phyloP scores from a whole-genome alignment of 2,888 invertebrate genomes.

The Acanthococcus lagerstroemiae region DNA sequence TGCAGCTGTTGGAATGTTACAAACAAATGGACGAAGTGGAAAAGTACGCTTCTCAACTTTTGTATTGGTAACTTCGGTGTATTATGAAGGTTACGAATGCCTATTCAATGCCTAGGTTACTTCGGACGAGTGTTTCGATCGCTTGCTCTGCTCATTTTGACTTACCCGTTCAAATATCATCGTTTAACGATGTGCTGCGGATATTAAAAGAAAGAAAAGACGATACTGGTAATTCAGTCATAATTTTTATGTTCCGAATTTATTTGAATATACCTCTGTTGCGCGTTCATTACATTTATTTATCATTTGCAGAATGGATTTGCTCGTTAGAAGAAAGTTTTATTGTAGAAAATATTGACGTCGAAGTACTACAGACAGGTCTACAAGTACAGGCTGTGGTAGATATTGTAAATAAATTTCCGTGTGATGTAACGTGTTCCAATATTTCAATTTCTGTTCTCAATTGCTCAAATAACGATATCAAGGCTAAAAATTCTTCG shows the following conservation, averaged over 20 bases:
- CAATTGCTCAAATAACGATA: slow-evolving; percentile 4
- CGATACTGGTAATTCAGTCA: neutral
- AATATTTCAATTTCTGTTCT: slow-evolving; percentile 16
- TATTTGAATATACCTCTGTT: neutral
- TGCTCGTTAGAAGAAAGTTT: slow-evolving; percentile 17
- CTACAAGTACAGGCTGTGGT: slow-evolving; percentile 2
- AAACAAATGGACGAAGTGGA: slow-evolving; percentile 66
- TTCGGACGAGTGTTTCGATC: neutral
- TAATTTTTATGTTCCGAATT: neutral
- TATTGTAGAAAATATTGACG: slow-evolving; percentile 1
- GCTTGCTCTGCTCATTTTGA: neutral
- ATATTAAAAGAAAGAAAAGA: neutral
- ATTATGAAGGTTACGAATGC: neutral
- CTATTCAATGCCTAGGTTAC: too few relatives aligned
- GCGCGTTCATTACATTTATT: neutral
- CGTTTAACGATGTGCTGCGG: neutral
- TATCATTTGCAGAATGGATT: slow-evolving; percentile 14
- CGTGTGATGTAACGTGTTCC: slow-evolving; percentile 15
- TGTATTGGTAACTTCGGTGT: neutral
- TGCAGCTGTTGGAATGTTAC: slow-evolving; percentile 76
- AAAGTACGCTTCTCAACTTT: slow-evolving; percentile 44
- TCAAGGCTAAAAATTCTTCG: slow-evolving; percentile 5
- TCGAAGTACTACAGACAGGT: slow-evolving; percentile 19
- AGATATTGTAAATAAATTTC: slow-evolving; percentile 12
- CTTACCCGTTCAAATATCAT: neutral